Percentiles rank a stretch among this genome's conserved stretches.
phyloP scores from a whole-genome alignment of 2,113 vertebrate species.

The Ginglymostoma cirratum region DNA sequence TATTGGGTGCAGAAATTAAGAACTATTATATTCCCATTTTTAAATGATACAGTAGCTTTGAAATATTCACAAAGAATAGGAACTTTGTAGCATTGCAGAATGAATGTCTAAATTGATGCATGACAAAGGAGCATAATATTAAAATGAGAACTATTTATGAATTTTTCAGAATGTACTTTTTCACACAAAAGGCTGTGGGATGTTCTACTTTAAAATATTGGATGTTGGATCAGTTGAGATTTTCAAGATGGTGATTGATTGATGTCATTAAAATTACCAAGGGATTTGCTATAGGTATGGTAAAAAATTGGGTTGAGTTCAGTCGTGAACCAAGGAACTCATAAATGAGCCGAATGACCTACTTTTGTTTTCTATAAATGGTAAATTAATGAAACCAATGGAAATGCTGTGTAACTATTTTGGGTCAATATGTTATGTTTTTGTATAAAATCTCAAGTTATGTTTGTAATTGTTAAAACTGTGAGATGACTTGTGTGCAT shows the following conservation, averaged over 20 bases:
- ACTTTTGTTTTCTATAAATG: not conserved
- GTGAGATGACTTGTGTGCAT: not conserved
- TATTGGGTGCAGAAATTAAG: not conserved
- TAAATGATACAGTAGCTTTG: not conserved
- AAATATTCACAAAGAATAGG: not conserved
- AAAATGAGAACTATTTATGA: not conserved
- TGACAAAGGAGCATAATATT: not conserved
- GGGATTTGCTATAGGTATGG: not conserved
- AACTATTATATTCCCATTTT: not conserved
- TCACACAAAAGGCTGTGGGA: not conserved
- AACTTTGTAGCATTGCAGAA: not conserved
- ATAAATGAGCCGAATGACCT: not conserved
- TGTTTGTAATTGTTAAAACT: not conserved
- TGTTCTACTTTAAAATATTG: not conserved
- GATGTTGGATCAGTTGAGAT: not conserved
- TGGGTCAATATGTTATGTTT: not conserved
- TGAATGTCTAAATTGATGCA: not conserved
- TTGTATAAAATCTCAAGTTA: not conserved
- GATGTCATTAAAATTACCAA: not conserved
- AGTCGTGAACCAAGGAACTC: not conserved
- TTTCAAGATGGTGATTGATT: not conserved
- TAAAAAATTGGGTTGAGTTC: not conserved
- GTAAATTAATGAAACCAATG: not conserved
- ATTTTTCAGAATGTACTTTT: not conserved
- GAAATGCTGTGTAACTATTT: not conserved